Base-by-base conservation (phyloP, 1,140 invertebrate genomes). In the Solenopsis fugax region DNA sequence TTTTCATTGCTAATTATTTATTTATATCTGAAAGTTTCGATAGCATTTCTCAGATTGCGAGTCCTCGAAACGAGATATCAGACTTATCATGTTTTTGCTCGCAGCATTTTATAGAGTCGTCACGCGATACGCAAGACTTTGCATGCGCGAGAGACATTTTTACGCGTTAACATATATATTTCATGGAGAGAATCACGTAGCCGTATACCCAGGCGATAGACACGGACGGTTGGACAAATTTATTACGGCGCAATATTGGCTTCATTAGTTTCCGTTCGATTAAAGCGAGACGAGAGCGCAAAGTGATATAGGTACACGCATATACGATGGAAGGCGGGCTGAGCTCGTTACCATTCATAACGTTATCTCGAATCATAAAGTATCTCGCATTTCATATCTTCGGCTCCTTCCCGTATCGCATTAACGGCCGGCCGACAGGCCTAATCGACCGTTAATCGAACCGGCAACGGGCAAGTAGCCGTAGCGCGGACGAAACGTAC, bases 371-470 rank as follows among this genome's bases (percentile, higher is more conserved):
- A 91, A 91, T 91, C 90, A 91, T 91, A 91, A 91, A 91, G 87
- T 91, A 91, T 90, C 90, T 90, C 87, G 87, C 90, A 89, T 90
- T 91, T 91, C 90, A 89, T 90, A 91, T 91, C 89, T 88, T 91
- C 85, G 76, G 48, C 80, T 91, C 69, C 84, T 89, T 91, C 85
- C 85, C 89, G 89, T 90, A 91, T 91, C 87, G 86, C 85, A 86
- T 91, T 91, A 91, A 91, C 89, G 76, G 89, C 90, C 62, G 76
- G 87, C 80, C 85, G 90, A 91, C 90, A 91, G 89, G 80, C 72
- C 89, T 91, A 91, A 91, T 91, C 90, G 90, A 91, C 85, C 89
- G 90, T 91, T 91, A 91, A 91, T 91, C 90, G 89, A 91, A 84
- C 90, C 76, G 78, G 87, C 85, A 89, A 91, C 87, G 88, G 89